Evolutionary conservation across 2,888 invertebrate genomes (phyloP), one percentile per base, ranked within the genome.

Genomic region (Habrosyne pyritoides): DNA sequence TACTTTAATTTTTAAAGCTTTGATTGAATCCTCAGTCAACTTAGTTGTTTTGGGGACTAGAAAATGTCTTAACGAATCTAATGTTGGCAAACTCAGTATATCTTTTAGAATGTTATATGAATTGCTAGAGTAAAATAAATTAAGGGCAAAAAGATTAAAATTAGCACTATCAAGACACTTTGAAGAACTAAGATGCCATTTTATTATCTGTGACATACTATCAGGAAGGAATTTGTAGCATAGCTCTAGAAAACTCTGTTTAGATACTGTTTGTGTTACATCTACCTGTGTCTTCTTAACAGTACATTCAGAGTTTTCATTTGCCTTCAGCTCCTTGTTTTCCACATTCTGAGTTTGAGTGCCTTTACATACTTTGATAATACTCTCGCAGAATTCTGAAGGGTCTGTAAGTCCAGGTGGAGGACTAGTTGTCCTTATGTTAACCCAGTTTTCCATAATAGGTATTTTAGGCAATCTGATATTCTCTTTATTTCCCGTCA

Each of bases 1-100:
- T 12, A 75, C 67, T 65, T 73, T 76, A 21, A 60, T 56, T 61
- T 69, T 66, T 2, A 75, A 58, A n/a, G 66, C 66, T 36, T 61
- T 59, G 21, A 75, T 59, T 36, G 69, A 56, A 36, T 64, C 57
- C 4, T 70, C 66, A 54, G 55, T 63, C 22, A 70, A 53, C 47
- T 63, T 65, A 12, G 74, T 72, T 7, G 66, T 65, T 36, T 48
- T 60, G 14, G 48, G 30, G 10, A 8, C 8, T 14, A 60, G 55
- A 63, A 55, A 63, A 47, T 59, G 55, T 46, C 64, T 63, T 30
- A 67, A 28, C 48, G 48, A 51, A 7, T 62, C 53, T 47, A 36
- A 55, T 5, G 56, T 47, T 26, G 67, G 67, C 42, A 68, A 59
- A 52, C 57, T 52, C 54, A 68, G 49, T 53, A 68, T 62, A 53